phyloP scores from a whole-genome alignment of 2,113 vertebrate species.

The Crotalus helleri region DNA sequence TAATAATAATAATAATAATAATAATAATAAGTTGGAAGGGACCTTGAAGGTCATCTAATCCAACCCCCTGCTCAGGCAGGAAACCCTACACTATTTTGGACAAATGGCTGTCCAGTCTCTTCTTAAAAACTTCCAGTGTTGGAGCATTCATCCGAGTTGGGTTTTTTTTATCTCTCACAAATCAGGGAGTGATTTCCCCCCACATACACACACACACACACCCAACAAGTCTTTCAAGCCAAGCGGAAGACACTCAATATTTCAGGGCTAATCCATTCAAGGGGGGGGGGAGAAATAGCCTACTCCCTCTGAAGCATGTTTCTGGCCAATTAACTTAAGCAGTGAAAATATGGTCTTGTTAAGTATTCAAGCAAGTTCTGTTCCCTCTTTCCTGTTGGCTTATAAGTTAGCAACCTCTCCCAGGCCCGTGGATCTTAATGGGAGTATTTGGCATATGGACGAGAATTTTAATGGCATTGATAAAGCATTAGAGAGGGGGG shows the following conservation, averaged over 20 bases:
- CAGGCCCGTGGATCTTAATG: background rate
- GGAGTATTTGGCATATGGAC: background rate
- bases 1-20: no score
- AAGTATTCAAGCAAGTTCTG: background rate
- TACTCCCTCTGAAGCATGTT: background rate
- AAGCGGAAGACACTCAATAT: background rate
- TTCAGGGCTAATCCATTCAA: background rate
- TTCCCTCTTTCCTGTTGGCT: background rate
- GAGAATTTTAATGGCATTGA: background rate
- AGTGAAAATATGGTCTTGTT: background rate
- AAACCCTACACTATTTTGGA: no score
- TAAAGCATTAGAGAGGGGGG: background rate
- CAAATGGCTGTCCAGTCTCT: no score
- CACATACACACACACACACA: no score
- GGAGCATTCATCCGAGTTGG: background rate
- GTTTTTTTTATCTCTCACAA: background rate
- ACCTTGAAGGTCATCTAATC: no score
- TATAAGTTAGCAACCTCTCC: background rate
- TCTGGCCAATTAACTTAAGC: slow-evolving; percentile 15
- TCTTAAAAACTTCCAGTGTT: no score
- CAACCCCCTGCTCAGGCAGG: no score
- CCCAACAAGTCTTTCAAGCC: slow-evolving; percentile 1
- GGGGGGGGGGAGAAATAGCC: slow-evolving; percentile 1
- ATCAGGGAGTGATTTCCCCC: slow-evolving; percentile 12
- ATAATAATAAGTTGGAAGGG: no score